Conservation (phyloP, 2,888 invertebrate species). For the Pristionchus maxplancki region DNA sequence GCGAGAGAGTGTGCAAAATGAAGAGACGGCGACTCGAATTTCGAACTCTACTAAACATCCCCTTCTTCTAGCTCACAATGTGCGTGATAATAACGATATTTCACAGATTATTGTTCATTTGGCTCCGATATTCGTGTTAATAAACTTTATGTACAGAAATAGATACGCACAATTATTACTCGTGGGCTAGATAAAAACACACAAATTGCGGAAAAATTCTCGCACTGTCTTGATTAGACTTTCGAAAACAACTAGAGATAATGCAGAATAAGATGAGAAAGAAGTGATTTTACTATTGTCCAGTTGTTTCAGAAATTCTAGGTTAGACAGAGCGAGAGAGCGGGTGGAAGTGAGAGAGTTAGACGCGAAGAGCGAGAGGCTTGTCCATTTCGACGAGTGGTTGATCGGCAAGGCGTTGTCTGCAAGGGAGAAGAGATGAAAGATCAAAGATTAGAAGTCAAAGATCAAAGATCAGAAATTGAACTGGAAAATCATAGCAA, state of each 20-base stretch:
- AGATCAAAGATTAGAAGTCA: not conserved
- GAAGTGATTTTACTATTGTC: no score
- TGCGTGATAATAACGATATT: not conserved
- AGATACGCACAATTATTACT: slow-evolving; percentile 8
- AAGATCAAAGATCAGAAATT: not conserved
- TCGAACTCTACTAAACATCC: not conserved
- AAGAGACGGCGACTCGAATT: no score
- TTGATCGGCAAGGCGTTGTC: slow-evolving; percentile 19
- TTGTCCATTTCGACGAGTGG: slow-evolving; percentile 9
- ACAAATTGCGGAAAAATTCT: no score
- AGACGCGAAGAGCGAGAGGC: slow-evolving; percentile 21
- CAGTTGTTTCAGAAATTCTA: no score
- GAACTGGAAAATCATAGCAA: not conserved
- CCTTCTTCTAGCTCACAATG: not conserved
- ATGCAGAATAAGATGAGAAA: no score
- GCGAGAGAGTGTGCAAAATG: no score
- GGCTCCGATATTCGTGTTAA: not conserved
- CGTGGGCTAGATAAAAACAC: not conserved
- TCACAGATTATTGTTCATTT: not conserved
- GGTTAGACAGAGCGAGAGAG: not conserved
- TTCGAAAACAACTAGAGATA: no score
- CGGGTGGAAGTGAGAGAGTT: not conserved
- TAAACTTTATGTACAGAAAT: slow-evolving; percentile 41
- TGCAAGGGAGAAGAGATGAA: not conserved
- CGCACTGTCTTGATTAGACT: no score